Base-by-base conservation (phyloP, 2,113 vertebrate genomes). In the Dicentrarchus labrax region DNA sequence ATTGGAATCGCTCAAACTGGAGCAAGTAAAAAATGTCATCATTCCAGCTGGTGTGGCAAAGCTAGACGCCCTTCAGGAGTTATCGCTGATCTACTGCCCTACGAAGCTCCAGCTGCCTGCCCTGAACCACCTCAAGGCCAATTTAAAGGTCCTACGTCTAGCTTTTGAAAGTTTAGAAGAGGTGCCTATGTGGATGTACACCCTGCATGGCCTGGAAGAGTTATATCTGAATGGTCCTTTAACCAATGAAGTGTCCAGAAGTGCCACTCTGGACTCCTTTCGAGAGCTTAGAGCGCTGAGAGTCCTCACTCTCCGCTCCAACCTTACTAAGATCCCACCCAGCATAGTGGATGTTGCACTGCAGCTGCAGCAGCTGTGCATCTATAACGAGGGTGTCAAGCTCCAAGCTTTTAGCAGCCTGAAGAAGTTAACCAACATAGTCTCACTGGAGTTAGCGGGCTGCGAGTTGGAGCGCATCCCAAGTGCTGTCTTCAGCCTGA, bases 391-490 rank as follows among this genome's bases (percentile, higher is more conserved):
- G 5, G 95, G 95, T 8, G 90, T 87, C 8, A 96, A 94, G 41
- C 90, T 98, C 30, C 93, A 97, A 16, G 95, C 95, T 0, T 95
- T 96, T 10, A 97, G 96, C 88, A 95, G 90, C 84, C 91, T 98
- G 51, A 98, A 97, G 88, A 97, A 97, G 85, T 87, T 98, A 22
- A 93, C 43, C 0, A 93, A 77, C 12, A 82, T 98, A 0, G 84
- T 91, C 30, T 94, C 96, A 8, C 71, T 98, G 72, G 96, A 97
- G 89, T 88, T 98, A 47, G 93, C 95, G 39, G 96, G 94, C 66
- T 98, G 97, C 0, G 93, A 94, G 8, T 92, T 98, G 73, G 97
- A 97, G 76, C 96, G 97, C 4, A 96, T 98, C 87, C 97, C 97
- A 2, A 97, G 96, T 0, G 96, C 97, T 0, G 84, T 98, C 53